Base-by-base conservation (phyloP, 1,140 invertebrate species). In the Drosophila orena region DNA sequence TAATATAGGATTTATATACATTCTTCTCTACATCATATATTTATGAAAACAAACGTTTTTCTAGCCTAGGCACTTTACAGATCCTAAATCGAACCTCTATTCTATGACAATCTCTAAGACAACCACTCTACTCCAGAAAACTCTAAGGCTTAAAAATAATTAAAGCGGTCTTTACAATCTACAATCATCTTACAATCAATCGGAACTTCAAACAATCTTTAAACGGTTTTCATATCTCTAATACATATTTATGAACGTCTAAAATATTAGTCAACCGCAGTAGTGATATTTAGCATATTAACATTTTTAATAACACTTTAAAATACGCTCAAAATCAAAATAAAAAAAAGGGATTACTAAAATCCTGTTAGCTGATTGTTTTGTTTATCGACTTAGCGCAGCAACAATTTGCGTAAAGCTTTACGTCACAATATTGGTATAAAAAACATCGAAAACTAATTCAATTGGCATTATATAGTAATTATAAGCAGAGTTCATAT, bases 381-480 rank as follows among this genome's bases (percentile, higher is more conserved):
- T 47, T 64, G 38, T 37, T 40, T 52, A 66, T 68, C 44, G 65
- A 72, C 49, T 69, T 55, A 53, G 30, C 44, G 11, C 58, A 73
- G 77, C 80, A 89, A 88, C 84, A 89, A 88, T 88, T 88, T 79
- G 84, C 85, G 52, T 88, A 79, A 88, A 79, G 61, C 84, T 89
- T 84, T 56, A 55, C 53, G 17, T 37, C 53, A 49, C 71, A 81
- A 79, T 76, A 86, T 86, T 79, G 83, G 83, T 84, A 88, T 66
- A 77, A 15, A 35, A 7, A 60, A 50, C 30, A 55, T 60, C 20
- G 52, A 37, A 59, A 69, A 49, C 42, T 61, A 77, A 68, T 35
- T 60, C 54, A 62, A 81, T 84, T 84, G 80, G 80, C 80, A 84
- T 78, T 42, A 66, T 57, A 72, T 69, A 35, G 55, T 59, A 52